Evolutionary conservation across 2,797 vertebrate genomes (phyloP).

Genomic region (Alcedo atthis): DNA sequence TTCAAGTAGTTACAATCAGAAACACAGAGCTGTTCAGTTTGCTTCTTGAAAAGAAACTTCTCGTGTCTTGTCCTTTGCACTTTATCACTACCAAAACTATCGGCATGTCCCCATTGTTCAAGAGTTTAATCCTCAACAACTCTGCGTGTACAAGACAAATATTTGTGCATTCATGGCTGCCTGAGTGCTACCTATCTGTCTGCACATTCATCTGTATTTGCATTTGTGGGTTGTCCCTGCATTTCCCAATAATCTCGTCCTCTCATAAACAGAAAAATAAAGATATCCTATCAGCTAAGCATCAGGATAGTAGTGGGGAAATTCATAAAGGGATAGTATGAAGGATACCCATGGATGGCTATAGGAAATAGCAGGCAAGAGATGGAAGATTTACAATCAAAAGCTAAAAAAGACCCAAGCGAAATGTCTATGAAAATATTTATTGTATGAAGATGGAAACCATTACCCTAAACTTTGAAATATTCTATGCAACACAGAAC

Average conservation of each 20-base stretch:
- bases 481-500: not conserved
- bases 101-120: not conserved
- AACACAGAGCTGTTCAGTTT: not conserved
- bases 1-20: not conserved
- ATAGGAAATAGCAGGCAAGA: not conserved
- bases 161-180: not conserved
- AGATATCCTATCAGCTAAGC: not conserved
- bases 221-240: not conserved
- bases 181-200: not conserved
- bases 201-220: not conserved
- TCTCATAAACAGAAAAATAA: not conserved
- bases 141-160: not conserved
- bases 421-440: not conserved
- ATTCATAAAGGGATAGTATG: not conserved
- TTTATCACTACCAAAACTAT: not conserved
- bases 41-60: slow-evolving; percentile 23
- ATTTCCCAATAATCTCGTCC: not conserved
- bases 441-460: not conserved
- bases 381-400: not conserved
- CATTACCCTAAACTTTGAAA: not conserved
- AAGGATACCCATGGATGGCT: not conserved
- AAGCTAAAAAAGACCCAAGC: not conserved
- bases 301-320: not conserved
- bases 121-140: not conserved
- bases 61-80: not conserved